Conservation (phyloP, 2,797 vertebrate species). For the Gambelia wislizenii region DNA sequence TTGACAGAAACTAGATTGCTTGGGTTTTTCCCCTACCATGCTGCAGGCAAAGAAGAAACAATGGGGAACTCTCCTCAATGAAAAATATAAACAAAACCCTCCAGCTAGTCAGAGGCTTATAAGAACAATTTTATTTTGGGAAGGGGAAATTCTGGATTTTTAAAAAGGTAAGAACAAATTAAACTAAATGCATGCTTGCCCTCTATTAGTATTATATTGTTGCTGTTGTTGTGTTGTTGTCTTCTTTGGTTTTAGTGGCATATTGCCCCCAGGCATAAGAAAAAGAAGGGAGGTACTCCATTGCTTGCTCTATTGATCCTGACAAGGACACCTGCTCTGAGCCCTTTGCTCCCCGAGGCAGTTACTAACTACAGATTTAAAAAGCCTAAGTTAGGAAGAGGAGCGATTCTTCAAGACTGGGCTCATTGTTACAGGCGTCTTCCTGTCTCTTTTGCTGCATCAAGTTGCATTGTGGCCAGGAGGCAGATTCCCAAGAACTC, state of each 20-base stretch:
- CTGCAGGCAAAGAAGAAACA: conserved; percentile 72
- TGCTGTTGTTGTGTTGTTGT: neutral
- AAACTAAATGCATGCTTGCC: conserved; percentile 70
- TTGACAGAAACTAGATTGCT: conserved; percentile 64
- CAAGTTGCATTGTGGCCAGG: conserved; percentile 3
- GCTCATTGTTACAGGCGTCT: conserved; percentile 3
- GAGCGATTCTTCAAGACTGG: conserved; percentile 51
- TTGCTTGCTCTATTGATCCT: conserved; percentile 66
- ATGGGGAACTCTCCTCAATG: conserved; percentile 71
- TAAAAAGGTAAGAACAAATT: conserved; percentile 68
- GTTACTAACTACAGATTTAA: conserved; percentile 58
- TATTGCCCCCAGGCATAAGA: conserved; percentile 60
- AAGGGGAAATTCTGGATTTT: conserved; percentile 69
- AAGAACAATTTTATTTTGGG: conserved; percentile 68
- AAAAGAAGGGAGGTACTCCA: conserved; percentile 57
- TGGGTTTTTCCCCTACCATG: conserved; percentile 66
- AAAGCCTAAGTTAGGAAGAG: conserved; percentile 52
- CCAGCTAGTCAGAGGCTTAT: conserved; percentile 71
- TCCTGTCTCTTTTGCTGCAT: conserved; percentile 20
- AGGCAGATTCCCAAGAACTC: conserved; percentile 25
- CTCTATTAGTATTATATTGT: conserved; percentile 45
- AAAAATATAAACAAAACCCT: conserved; percentile 78
- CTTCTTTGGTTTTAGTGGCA: conserved; percentile 58
- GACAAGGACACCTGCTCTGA: conserved; percentile 63
- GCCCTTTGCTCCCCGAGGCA: conserved; percentile 56